These are phyloP conservation scores for Conus betulinus DNA, from an alignment of 1,140 invertebrate genomes.

Conservation along the genomic window DNA sequence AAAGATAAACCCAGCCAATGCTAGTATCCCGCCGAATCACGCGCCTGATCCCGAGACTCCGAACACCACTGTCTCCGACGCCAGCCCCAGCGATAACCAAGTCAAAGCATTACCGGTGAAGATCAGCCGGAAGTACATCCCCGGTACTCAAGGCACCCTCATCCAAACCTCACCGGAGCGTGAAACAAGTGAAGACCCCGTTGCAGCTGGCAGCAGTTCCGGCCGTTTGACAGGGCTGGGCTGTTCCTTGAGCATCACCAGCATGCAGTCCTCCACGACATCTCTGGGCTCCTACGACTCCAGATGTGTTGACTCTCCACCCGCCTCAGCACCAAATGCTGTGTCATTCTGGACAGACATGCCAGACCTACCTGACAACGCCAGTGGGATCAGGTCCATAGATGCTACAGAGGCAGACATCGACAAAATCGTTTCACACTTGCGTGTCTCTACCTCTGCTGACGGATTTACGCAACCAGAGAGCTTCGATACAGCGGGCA, in stretches of 20 bases:
- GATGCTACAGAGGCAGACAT: not conserved
- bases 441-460: not conserved
- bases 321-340: not conserved
- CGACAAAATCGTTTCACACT: not conserved
- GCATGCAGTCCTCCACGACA: not conserved
- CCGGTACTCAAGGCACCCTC: not conserved
- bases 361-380: not conserved
- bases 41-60: not conserved
- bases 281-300: not conserved
- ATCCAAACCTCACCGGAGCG: too few species aligned
- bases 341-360: not conserved
- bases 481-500: not conserved
- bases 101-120: not conserved
- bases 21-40: not conserved
- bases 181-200: not conserved
- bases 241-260: conserved; percentile 14
- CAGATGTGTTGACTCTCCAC: not conserved
- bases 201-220: not conserved
- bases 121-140: not conserved
- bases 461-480: not conserved
- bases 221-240: not conserved
- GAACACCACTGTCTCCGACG: not conserved
- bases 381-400: not conserved
- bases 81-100: not conserved
- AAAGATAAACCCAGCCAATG: not conserved